These are phyloP conservation scores for Theretra japonica DNA, from an alignment of 2,888 invertebrate species.

Conservation along the genomic window DNA sequence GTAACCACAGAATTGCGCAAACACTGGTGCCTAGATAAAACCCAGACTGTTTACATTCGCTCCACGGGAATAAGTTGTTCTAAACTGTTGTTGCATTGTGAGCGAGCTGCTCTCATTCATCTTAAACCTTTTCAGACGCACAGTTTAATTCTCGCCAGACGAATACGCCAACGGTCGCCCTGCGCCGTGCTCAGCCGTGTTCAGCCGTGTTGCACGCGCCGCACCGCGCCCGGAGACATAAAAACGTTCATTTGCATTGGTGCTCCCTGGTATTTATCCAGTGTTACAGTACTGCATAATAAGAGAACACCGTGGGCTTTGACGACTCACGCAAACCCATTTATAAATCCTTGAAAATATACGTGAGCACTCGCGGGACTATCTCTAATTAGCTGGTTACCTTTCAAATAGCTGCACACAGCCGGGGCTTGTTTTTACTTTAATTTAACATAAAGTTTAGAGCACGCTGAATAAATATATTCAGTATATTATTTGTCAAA, in stretches of 20 bases:
- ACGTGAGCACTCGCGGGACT: conserved; percentile 54
- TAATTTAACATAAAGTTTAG: background rate
- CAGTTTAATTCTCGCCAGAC: conserved; percentile 75
- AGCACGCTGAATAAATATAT: background rate
- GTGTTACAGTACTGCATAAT: conserved; percentile 73
- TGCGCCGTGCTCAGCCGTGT: conserved; percentile 40
- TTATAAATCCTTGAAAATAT: conserved; percentile 68
- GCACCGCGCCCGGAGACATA: conserved; percentile 60
- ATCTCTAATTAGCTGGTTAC: conserved; percentile 61
- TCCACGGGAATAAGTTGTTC: conserved; percentile 75
- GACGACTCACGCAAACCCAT: conserved; percentile 62
- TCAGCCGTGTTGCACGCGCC: conserved; percentile 46
- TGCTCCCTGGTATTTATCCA: conserved; percentile 73
- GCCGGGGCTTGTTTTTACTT: background rate
- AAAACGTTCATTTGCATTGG: conserved; percentile 80
- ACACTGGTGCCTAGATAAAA: conserved; percentile 60
- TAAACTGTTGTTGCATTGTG: conserved; percentile 78
- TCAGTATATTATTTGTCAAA: no score
- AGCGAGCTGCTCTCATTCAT: conserved; percentile 73
- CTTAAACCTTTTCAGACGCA: conserved; percentile 79
- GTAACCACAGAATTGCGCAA: conserved; percentile 52
- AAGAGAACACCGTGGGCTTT: conserved; percentile 67
- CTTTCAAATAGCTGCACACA: conserved; percentile 31
- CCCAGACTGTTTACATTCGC: conserved; percentile 71
- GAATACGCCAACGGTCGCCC: conserved; percentile 52